A percentile compares a stretch with the other conserved stretches of the same genome.
Conservation (phyloP, 2,888 invertebrate genomes). For the Plebejus argus region DNA sequence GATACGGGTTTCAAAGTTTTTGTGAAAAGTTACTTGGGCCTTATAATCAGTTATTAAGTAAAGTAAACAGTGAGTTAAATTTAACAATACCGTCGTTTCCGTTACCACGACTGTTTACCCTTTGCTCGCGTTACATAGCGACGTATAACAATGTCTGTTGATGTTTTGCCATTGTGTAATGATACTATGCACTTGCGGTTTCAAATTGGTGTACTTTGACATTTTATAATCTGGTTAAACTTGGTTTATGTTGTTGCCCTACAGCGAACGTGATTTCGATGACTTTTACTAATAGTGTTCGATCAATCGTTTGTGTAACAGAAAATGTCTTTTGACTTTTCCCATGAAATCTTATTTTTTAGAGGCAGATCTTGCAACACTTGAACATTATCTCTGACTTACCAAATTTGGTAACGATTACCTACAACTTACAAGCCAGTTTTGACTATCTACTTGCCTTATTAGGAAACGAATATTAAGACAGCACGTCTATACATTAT, state of each 20-base stretch:
- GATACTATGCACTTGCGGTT: neutral
- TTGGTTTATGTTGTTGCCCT: neutral
- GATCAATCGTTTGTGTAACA: neutral
- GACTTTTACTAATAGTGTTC: neutral
- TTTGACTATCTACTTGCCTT: neutral
- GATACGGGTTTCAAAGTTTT: neutral
- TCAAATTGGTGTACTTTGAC: neutral
- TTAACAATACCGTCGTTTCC: conserved; percentile 14
- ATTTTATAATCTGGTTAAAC: neutral
- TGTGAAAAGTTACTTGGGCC: neutral
- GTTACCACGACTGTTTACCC: conserved; percentile 22
- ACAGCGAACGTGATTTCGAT: neutral
- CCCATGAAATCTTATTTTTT: too few species aligned
- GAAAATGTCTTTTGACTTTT: too few species aligned
- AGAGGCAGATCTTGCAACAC: too few species aligned
- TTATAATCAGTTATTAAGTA: neutral
- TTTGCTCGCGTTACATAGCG: conserved; percentile 11
- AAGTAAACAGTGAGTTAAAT: conserved; percentile 1
- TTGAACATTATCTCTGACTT: too few species aligned
- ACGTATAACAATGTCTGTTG: conserved; percentile 30
- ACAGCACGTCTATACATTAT: too few species aligned
- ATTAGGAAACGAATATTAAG: too few species aligned
- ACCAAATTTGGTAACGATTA: too few species aligned
- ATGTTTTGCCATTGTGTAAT: conserved; percentile 25
- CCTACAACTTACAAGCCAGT: too few species aligned